Evolutionary conservation across 2,888 invertebrate species (phyloP).

Genomic region (Trissolcus brochymenae): DNA sequence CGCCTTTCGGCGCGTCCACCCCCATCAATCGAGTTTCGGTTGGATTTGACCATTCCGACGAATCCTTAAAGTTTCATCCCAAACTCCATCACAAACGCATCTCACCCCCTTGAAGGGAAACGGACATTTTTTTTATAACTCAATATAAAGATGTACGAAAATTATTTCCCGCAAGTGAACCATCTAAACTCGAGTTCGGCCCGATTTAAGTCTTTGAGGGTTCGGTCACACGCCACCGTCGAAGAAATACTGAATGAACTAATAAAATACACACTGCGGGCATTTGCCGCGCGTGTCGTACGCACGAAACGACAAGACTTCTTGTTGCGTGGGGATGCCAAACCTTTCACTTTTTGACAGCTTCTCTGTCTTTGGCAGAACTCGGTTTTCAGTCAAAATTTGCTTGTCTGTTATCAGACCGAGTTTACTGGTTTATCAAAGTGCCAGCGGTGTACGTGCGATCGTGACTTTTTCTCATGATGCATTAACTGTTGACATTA

Average conservation of each 20-base stretch:
- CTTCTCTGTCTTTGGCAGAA: constrained; percentile 13
- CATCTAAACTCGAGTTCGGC: background rate
- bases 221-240: constrained; percentile 32
- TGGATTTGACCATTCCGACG: constrained; percentile 28
- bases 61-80: constrained; percentile 12
- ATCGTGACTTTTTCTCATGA: constrained; percentile 20
- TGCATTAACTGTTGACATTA: too few species aligned
- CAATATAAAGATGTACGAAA: too few species aligned
- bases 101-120: background rate
- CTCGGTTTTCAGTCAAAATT: constrained; percentile 4
- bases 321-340: constrained; percentile 66
- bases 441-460: constrained; percentile 20
- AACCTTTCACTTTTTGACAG: constrained; percentile 75
- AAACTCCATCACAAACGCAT: constrained; percentile 16
- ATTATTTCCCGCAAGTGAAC: too few species aligned
- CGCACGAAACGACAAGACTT: constrained; percentile 54
- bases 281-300: constrained; percentile 53
- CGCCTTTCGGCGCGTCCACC: constrained; percentile 82
- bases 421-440: background rate
- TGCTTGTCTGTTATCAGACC: constrained; percentile 8
- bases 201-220: background rate
- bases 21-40: constrained; percentile 81
- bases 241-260: constrained; percentile 50
- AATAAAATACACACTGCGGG: constrained; percentile 47
- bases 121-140: constrained; percentile 3